A percentile compares a stretch with the other conserved stretches of the same genome.
Conservation (phyloP, 2,797 vertebrate genomes). For the Hypotaenidia philippensis region DNA sequence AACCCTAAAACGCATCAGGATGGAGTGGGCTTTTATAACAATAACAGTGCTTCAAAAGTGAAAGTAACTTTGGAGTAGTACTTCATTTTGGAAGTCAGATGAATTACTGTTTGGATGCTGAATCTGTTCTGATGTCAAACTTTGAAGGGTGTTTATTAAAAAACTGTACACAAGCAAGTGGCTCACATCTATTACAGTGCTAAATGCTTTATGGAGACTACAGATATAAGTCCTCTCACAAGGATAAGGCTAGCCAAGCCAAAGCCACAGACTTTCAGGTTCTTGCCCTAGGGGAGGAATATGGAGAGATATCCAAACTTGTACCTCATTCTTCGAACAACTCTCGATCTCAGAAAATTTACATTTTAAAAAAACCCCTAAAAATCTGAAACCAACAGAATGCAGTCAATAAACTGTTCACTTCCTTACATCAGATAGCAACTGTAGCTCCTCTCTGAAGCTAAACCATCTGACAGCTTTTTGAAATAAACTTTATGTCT, state of each 20-base stretch:
- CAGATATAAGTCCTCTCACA: background rate
- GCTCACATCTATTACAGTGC: background rate
- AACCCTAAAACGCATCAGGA: background rate
- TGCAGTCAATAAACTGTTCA: background rate
- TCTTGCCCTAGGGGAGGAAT: background rate
- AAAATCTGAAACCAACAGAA: background rate
- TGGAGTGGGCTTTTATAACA: background rate
- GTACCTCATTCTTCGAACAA: background rate
- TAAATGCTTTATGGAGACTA: background rate
- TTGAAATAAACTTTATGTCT: background rate
- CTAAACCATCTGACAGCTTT: background rate
- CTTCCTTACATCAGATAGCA: background rate
- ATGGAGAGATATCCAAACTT: background rate
- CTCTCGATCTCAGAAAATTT: background rate
- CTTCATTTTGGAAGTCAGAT: background rate
- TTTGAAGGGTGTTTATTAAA: background rate
- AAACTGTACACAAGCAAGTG: background rate
- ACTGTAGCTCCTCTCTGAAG: background rate
- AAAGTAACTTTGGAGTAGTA: background rate
- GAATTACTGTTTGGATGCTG: background rate
- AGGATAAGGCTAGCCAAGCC: background rate
- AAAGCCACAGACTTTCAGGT: background rate
- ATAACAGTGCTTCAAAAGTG: background rate
- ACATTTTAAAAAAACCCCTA: background rate
- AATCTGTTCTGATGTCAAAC: background rate